Evolutionary conservation across 2,888 invertebrate genomes (phyloP).

Genomic region (Pinctada fucata): DNA sequence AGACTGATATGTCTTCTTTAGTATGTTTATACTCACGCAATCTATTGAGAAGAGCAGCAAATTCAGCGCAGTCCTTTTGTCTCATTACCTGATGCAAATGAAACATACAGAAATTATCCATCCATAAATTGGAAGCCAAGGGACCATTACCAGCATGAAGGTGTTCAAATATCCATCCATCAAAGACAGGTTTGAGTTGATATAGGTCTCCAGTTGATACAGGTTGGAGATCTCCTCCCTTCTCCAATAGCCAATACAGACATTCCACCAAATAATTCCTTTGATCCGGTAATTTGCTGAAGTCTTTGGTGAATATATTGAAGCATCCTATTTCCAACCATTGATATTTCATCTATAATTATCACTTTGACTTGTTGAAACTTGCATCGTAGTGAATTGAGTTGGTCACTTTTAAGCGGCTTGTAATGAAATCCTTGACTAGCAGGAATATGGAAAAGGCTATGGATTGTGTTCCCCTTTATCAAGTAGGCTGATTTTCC

Average conservation of each 20-base stretch:
- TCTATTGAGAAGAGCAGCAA: conserved; percentile 48
- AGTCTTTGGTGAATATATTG: conserved; percentile 39
- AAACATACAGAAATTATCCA: conserved; percentile 44
- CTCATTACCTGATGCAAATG: conserved; percentile 49
- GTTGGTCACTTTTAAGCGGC: conserved; percentile 34
- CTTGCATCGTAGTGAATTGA: conserved; percentile 24
- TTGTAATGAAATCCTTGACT: conserved; percentile 36
- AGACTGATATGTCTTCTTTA: conserved; percentile 36
- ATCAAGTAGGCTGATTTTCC: conserved; percentile 34
- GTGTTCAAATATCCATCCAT: conserved; percentile 16
- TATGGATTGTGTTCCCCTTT: conserved; percentile 34
- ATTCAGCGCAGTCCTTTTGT: conserved; percentile 48
- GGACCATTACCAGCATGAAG: conserved; percentile 24
- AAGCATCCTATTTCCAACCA: conserved; percentile 48
- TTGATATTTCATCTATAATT: conserved; percentile 49
- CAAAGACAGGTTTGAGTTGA: conserved; percentile 25
- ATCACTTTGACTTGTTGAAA: conserved; percentile 37
- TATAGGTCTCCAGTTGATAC: conserved; percentile 22
- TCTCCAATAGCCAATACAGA: conserved; percentile 43
- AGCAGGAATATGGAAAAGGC: conserved; percentile 36
- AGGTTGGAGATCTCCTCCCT: conserved; percentile 35
- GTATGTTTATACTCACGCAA: conserved; percentile 47
- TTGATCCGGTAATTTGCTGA: conserved; percentile 39
- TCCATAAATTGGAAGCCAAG: conserved; percentile 40
- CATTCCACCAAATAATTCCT: conserved; percentile 42